Evolutionary conservation across 2,113 vertebrate species (phyloP).

Genomic region (Herpailurus yagouaroundi): DNA sequence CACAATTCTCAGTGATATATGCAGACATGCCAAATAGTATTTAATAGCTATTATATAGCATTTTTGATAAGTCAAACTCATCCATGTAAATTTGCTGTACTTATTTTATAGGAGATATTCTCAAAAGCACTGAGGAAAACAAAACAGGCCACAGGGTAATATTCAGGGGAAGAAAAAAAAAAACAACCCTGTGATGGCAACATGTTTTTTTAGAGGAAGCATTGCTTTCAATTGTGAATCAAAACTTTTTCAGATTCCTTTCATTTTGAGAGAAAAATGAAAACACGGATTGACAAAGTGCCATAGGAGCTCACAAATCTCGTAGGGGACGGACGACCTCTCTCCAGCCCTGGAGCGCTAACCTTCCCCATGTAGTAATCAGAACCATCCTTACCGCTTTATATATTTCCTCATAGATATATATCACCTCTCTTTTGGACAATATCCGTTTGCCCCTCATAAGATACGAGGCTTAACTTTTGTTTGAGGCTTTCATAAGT

Average conservation of each 20-base stretch:
- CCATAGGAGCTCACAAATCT: neutral
- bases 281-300: neutral
- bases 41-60: neutral
- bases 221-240: neutral
- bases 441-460: neutral
- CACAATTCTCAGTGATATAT: neutral
- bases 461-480: neutral
- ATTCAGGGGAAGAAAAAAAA: neutral
- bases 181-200: neutral
- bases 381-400: neutral
- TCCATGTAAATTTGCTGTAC: neutral
- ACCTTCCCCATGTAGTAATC: too few relatives aligned
- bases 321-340: neutral
- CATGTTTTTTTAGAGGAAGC: neutral
- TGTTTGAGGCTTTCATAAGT: neutral
- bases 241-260: neutral
- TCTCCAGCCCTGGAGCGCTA: neutral
- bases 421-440: neutral
- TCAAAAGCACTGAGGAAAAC: neutral
- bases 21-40: neutral
- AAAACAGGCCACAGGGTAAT: neutral
- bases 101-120: neutral
- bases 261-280: neutral
- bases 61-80: constrained; percentile 14
- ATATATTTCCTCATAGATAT: neutral